Conservation (phyloP, 1,140 invertebrate species). For the Brachionus calyciflorus region DNA sequence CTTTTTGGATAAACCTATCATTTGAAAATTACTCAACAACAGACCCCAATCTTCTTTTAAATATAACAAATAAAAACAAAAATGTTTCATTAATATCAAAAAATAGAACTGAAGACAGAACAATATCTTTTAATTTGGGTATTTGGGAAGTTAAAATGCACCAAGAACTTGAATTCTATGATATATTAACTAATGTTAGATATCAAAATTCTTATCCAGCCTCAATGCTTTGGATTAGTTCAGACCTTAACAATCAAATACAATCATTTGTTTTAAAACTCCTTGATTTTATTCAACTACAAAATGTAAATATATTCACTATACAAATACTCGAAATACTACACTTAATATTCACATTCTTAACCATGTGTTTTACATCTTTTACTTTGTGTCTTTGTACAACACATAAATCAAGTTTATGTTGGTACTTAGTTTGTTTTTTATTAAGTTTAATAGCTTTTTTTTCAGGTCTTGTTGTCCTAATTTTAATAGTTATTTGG, state of each 20-base stretch:
- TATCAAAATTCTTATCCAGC: slow-evolving; percentile 10
- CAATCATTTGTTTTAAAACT: slow-evolving; percentile 30
- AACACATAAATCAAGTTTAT: not conserved
- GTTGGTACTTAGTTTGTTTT: slow-evolving; percentile 45
- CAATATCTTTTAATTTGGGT: slow-evolving; percentile 15
- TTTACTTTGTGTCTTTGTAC: slow-evolving; percentile 45
- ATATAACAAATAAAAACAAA: not conserved
- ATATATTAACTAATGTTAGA: not conserved
- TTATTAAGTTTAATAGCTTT: slow-evolving; percentile 19
- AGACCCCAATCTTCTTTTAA: not conserved
- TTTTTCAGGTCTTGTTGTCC: not conserved
- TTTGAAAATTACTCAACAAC: slow-evolving; percentile 14
- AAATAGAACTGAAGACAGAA: not conserved
- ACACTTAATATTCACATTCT: slow-evolving; percentile 44
- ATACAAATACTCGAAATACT: slow-evolving; percentile 41
- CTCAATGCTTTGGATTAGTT: slow-evolving; percentile 16
- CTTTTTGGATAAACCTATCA: slow-evolving; percentile 41
- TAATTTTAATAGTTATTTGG: slow-evolving; percentile 31
- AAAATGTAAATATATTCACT: slow-evolving; percentile 23
- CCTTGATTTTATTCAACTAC: slow-evolving; percentile 20
- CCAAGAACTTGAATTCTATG: slow-evolving; percentile 10
- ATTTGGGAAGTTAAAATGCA: slow-evolving; percentile 47
- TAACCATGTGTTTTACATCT: slow-evolving; percentile 36
- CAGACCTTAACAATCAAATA: slow-evolving; percentile 33
- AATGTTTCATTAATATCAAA: not conserved